Evolutionary conservation across 2,113 vertebrate genomes (phyloP).

Genomic region (Heloderma charlesbogerti): DNA sequence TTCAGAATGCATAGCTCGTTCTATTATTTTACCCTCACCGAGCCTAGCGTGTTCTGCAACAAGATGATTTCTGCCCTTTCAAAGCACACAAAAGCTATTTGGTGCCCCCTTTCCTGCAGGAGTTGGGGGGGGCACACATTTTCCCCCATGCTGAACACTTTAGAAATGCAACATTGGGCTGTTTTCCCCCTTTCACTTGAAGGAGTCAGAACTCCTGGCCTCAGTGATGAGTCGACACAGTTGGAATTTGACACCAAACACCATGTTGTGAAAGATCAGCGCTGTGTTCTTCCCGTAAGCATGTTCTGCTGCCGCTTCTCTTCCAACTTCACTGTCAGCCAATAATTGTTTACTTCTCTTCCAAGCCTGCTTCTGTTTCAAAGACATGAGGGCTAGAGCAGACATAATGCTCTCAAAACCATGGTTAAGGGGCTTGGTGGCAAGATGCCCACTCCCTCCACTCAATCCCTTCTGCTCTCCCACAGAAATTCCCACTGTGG

Average conservation of each 20-base stretch:
- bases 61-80: constrained; percentile 16
- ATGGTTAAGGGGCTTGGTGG: neutral
- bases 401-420: neutral
- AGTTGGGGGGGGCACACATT: neutral
- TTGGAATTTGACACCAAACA: neutral
- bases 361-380: neutral
- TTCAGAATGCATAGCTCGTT: constrained; percentile 1
- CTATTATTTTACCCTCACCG: constrained; percentile 12
- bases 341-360: neutral
- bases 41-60: neutral
- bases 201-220: neutral
- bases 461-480: neutral
- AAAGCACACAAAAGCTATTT: neutral
- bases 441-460: neutral
- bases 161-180: neutral
- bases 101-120: neutral
- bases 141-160: neutral
- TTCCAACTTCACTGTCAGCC: neutral
- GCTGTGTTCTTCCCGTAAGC: neutral
- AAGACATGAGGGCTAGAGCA: neutral
- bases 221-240: neutral
- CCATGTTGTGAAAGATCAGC: neutral
- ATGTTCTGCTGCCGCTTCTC: neutral
- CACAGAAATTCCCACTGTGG: neutral
- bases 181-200: neutral